A percentile compares a stretch with the other conserved stretches of the same genome.
phyloP scores from a whole-genome alignment of 2,888 invertebrate genomes.

The Caenorhabditis panamensis region DNA sequence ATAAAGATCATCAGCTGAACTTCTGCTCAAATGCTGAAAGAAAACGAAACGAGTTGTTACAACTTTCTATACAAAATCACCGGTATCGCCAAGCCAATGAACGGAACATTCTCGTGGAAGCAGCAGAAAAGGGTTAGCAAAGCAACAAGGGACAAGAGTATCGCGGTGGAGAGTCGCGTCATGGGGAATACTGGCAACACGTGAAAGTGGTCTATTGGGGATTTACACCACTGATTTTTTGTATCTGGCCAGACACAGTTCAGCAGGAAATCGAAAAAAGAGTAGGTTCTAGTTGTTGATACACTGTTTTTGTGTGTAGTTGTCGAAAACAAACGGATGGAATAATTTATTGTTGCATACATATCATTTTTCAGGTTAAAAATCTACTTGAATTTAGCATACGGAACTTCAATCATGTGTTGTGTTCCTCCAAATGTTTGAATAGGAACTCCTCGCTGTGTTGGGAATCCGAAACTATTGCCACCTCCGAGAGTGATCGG shows the following conservation, averaged over 20 bases:
- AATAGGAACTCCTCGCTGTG: slow-evolving; percentile 57
- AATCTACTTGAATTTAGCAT: slow-evolving; percentile 8
- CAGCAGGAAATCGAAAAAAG: background rate
- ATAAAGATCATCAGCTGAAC: slow-evolving; percentile 2
- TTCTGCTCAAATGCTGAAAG: slow-evolving; percentile 21
- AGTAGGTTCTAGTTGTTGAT: background rate
- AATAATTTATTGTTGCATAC: slow-evolving; percentile 8
- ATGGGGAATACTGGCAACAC: slow-evolving; percentile 8
- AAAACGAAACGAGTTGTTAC: background rate
- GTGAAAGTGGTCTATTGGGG: slow-evolving; percentile 22
- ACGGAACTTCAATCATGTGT: slow-evolving; percentile 57
- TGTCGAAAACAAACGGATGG: background rate
- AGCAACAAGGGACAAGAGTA: slow-evolving; percentile 12
- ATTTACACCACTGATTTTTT: slow-evolving; percentile 35
- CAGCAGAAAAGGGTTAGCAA: slow-evolving; percentile 4
- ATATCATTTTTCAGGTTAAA: slow-evolving; percentile 8
- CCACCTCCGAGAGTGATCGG: slow-evolving; percentile 36
- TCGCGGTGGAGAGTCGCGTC: slow-evolving; percentile 24
- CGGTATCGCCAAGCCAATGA: slow-evolving; percentile 3
- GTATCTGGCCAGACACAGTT: slow-evolving; percentile 3
- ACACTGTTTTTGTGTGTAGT: background rate
- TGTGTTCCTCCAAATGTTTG: slow-evolving; percentile 40
- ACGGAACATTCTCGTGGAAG: slow-evolving; percentile 2
- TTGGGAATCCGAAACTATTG: slow-evolving; percentile 41
- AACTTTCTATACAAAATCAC: background rate